A percentile compares a stretch with the other conserved stretches of the same genome.
Conservation (phyloP, 2,888 invertebrate genomes). For the Lycocerus yunnanus region DNA sequence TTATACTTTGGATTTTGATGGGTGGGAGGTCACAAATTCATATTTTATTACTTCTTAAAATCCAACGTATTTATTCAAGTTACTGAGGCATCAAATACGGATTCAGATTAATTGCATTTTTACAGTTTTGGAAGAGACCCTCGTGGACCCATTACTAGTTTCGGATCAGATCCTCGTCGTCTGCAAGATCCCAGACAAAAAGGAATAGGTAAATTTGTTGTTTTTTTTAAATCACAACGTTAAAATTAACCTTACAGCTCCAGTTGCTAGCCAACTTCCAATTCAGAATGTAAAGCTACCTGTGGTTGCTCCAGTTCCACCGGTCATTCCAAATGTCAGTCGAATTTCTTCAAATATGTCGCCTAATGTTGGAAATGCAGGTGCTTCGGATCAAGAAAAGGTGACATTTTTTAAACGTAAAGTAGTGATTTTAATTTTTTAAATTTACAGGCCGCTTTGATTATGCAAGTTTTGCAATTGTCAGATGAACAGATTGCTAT, state of each 20-base stretch:
- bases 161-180: constrained; percentile 64
- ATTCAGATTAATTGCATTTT: not conserved
- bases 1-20: not conserved
- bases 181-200: constrained; percentile 68
- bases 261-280: constrained; percentile 35
- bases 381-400: constrained; percentile 93
- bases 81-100: no score
- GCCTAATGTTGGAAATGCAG: constrained; percentile 66
- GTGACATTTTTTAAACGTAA: no score
- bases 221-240: not conserved
- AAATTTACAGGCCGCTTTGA: constrained; percentile 75
- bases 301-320: not conserved
- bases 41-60: not conserved
- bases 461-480: constrained; percentile 97
- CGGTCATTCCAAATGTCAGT: constrained; percentile 35
- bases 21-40: not conserved
- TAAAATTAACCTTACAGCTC: constrained; percentile 20
- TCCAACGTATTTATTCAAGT: no score
- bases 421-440: no score
- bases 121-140: constrained; percentile 51
- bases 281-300: constrained; percentile 35
- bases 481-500: constrained; percentile 97
- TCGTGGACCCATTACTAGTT: constrained; percentile 54
- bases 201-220: constrained; percentile 51
- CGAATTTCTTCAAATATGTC: constrained; percentile 64